phyloP scores from a whole-genome alignment of 2,797 vertebrate genomes.

The Macropus fuliginosus region DNA sequence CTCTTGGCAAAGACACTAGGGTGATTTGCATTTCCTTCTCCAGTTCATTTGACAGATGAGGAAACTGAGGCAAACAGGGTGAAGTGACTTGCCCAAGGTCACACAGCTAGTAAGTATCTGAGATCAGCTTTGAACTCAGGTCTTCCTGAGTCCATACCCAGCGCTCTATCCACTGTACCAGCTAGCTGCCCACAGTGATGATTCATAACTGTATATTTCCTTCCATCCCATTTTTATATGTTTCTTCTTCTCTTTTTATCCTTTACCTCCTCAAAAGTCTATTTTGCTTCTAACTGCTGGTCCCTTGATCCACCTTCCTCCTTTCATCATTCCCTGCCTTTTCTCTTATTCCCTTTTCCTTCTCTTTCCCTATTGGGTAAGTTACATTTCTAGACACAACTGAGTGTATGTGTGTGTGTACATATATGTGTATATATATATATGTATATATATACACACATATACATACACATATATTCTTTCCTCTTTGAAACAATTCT shows the following conservation, averaged over 20 bases:
- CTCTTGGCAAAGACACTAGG: not conserved
- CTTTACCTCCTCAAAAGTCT: not conserved
- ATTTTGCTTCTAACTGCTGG: not conserved
- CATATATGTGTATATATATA: no score
- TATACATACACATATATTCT: rapidly evolving
- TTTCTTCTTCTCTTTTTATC: not conserved
- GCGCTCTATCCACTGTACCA: no score
- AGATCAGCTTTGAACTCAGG: not conserved
- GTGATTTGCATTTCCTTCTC: not conserved
- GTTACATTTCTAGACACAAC: not conserved
- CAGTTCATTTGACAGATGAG: not conserved
- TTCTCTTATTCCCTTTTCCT: not conserved
- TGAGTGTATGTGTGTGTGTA: not conserved
- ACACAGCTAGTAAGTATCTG: not conserved
- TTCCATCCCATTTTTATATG: not conserved
- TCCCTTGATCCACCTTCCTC: not conserved
- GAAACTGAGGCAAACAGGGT: not conserved
- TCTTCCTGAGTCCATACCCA: not conserved
- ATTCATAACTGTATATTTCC: not conserved
- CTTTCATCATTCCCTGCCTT: not conserved
- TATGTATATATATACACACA: no score
- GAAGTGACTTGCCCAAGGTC: not conserved
- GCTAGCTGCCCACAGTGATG: not conserved
- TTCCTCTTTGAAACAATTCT: not conserved
- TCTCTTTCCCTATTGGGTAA: not conserved